Evolutionary conservation across 2,888 invertebrate genomes (phyloP), one percentile per base, ranked within the genome.

Genomic region (Parapristionchus giblindavisi): DNA sequence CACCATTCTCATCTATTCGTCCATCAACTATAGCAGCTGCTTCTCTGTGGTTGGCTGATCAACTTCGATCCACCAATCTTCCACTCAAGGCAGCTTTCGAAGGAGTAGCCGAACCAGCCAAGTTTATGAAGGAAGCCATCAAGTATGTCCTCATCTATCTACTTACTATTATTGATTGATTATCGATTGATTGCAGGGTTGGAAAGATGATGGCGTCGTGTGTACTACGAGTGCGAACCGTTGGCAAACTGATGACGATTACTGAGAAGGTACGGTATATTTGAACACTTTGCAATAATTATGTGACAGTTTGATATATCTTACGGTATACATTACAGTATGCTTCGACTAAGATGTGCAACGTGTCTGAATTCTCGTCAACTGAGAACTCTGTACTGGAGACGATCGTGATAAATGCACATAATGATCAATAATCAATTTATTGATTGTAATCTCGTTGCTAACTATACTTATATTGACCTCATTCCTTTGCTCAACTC

Each of bases 11-110:
- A 29, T 89, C 90, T 78, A 91, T 93, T 85, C 91, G 91, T 77
- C 95, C 96, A 0, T 97, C 97, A 0, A 91, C 93, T 83, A 91
- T 94, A 76, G 93, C 95, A 56, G 94, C 93, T 11, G 92, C 93
- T 4, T 92, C 94, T 8, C 91, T 94, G 75, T 94, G 93, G 88
- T 90, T 95, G 14, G 92, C 94, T 8, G 68, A 77, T 21, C 36
- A 43, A 27, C 1, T 65, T 43, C 4, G 43, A 65, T 40, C 43
- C 27, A 43, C 68, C 27, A 36, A 48, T 51, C 68, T 68, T 17
- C 27, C 40, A 14, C 68, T 52, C 40, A 71, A 40, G 40, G 40
- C 24, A 29, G 48, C 32, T n/a, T 71, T 71, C 70, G 24, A 38
- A 8, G 24, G 38, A 0, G 24, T 38, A 5, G 32, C 27, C 36